Evolutionary conservation across 2,113 vertebrate genomes (phyloP).

Genomic region (Leucoraja erinaceus): DNA sequence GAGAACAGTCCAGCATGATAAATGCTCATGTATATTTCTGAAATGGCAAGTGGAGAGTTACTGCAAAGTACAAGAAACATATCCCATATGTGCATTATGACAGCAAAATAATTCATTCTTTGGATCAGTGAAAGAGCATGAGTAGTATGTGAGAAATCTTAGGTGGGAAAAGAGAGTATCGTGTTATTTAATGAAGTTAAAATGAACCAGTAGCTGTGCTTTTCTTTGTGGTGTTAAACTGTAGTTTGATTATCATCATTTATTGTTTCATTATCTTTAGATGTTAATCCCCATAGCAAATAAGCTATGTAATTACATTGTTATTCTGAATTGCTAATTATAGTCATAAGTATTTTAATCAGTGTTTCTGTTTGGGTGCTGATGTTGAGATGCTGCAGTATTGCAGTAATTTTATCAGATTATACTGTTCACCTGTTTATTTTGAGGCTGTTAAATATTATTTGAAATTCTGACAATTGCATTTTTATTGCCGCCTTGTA

Average conservation of each 20-base stretch:
- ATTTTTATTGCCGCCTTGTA: constrained; percentile 46
- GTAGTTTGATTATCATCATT: neutral
- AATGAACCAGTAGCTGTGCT: neutral
- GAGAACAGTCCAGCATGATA: neutral
- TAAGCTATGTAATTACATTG: constrained; percentile 14
- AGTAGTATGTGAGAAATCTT: neutral
- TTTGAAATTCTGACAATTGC: constrained; percentile 38
- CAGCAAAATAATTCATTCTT: neutral
- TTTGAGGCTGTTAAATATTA: neutral
- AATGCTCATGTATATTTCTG: neutral
- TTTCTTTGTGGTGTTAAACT: neutral
- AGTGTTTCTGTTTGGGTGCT: neutral
- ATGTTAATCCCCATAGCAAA: constrained; percentile 5
- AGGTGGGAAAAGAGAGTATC: neutral
- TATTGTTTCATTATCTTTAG: neutral
- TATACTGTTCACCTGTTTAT: neutral
- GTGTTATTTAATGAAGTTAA: neutral
- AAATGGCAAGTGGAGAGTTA: neutral
- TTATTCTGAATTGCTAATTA: constrained; percentile 8
- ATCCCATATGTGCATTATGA: neutral
- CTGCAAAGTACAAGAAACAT: neutral
- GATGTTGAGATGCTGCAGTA: neutral
- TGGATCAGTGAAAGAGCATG: neutral
- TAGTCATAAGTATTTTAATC: neutral
- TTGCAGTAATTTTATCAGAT: constrained; percentile 37